These are phyloP conservation scores for Cacatua alba DNA, from an alignment of 2,113 vertebrate genomes.

Conservation along the genomic window DNA sequence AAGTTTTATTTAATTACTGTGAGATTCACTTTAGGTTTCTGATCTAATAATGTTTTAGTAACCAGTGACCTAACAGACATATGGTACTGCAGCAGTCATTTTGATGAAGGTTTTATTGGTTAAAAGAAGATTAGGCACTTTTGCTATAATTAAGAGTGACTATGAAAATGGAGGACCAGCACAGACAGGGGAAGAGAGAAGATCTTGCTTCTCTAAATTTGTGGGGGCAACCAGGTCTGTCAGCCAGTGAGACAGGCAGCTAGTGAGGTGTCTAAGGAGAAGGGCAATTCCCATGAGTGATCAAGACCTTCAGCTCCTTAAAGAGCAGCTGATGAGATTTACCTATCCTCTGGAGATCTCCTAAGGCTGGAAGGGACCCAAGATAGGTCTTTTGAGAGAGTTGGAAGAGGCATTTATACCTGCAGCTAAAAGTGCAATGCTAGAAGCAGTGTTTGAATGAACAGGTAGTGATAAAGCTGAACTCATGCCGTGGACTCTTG, in stretches of 20 bases:
- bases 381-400: neutral
- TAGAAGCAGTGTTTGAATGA: rapidly evolving
- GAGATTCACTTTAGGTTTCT: neutral
- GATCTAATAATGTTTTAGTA: neutral
- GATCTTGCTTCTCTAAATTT: neutral
- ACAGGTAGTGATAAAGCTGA: neutral
- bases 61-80: neutral
- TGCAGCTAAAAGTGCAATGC: neutral
- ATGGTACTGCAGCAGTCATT: neutral
- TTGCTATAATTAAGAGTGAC: neutral
- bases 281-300: neutral
- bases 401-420: neutral
- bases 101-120: neutral
- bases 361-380: neutral
- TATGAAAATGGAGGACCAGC: neutral
- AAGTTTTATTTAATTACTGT: neutral
- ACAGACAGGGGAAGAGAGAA: neutral
- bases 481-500: neutral
- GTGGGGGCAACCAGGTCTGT: neutral
- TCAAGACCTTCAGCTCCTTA: neutral
- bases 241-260: neutral
- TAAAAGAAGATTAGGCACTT: neutral
- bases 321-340: neutral
- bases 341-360: neutral
- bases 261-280: neutral